Evolutionary conservation across 2,888 invertebrate genomes (phyloP).

Genomic region (Rutpela maculata): DNA sequence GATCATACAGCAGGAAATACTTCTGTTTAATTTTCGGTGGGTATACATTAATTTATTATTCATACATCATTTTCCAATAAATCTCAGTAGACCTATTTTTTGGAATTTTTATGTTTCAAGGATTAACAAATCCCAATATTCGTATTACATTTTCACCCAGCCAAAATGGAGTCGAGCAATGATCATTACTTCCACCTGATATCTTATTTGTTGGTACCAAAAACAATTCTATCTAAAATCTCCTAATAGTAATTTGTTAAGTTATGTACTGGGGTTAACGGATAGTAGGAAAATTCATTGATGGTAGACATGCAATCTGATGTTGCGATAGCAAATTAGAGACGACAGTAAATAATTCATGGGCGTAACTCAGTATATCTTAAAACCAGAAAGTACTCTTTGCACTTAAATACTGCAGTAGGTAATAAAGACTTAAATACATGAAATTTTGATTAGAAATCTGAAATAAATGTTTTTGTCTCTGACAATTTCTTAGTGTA

Average conservation of each 20-base stretch:
- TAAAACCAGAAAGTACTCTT: not conserved
- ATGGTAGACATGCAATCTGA: constrained; percentile 33
- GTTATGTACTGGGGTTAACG: constrained; percentile 26
- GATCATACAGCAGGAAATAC: too few species aligned
- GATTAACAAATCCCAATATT: too few species aligned
- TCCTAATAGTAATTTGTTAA: constrained; percentile 36
- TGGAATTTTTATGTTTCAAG: too few species aligned
- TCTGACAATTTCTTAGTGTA: too few species aligned
- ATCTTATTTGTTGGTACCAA: constrained; percentile 17
- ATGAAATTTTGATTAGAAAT: too few species aligned
- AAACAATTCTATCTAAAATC: constrained; percentile 33
- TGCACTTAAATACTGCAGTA: not conserved
- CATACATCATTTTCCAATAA: too few species aligned
- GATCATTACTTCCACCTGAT: constrained; percentile 12
- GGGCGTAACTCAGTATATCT: not conserved
- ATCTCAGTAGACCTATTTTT: too few species aligned
- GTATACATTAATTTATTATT: too few species aligned
- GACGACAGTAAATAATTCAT: constrained; percentile 24
- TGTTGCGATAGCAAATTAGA: constrained; percentile 29
- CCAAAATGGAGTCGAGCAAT: not conserved
- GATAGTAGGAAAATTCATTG: constrained; percentile 35
- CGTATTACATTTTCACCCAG: too few species aligned
- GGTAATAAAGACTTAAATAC: not conserved
- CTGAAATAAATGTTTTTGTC: too few species aligned
- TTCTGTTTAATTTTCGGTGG: too few species aligned